These are phyloP conservation scores for Protobothrops flavoviridis DNA, from an alignment of 2,113 vertebrate genomes.

Conservation along the genomic window DNA sequence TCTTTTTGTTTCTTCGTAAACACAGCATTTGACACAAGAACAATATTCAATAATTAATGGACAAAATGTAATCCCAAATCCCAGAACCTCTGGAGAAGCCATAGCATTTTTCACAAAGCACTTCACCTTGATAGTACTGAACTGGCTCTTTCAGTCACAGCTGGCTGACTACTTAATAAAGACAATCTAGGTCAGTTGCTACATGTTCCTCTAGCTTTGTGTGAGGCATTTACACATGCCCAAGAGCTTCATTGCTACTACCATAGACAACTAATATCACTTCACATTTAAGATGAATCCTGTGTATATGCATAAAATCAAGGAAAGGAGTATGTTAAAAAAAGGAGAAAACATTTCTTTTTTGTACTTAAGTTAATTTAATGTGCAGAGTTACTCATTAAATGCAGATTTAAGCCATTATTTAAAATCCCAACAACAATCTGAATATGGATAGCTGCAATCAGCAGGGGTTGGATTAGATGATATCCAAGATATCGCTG, in stretches of 20 bases:
- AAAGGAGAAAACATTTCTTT: not conserved
- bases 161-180: constrained; percentile 3
- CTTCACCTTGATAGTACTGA: not conserved
- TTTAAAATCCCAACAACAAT: not conserved
- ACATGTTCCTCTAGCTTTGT: not conserved
- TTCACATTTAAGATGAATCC: not conserved
- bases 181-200: constrained; percentile 6
- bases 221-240: not conserved
- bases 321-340: not conserved
- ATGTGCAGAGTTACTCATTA: not conserved
- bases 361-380: not conserved
- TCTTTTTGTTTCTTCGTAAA: not conserved
- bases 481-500: not conserved
- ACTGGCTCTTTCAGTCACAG: constrained; percentile 1
- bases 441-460: not conserved
- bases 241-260: not conserved
- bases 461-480: not conserved
- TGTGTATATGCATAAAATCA: not conserved
- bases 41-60: not conserved
- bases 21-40: not conserved
- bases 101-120: not conserved
- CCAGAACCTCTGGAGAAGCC: not conserved
- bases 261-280: not conserved
- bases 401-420: not conserved
- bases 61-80: not conserved